These are phyloP conservation scores for Asarcornis scutulata DNA, from an alignment of 2,113 vertebrate species.

Conservation along the genomic window DNA sequence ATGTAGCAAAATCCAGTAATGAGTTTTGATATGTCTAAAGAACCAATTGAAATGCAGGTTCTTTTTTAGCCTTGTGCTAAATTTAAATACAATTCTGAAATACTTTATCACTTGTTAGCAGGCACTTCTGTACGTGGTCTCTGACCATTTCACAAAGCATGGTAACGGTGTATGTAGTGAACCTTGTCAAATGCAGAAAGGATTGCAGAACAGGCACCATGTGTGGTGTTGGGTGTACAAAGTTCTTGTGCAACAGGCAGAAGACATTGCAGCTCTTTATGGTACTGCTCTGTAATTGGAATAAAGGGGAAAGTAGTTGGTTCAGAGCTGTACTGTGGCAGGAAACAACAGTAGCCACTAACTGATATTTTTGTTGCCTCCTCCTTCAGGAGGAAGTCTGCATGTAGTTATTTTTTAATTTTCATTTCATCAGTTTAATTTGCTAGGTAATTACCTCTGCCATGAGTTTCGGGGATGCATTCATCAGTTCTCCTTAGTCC, in stretches of 20 bases:
- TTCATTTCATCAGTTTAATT: not conserved
- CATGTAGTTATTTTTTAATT: not conserved
- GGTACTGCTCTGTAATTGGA: not conserved
- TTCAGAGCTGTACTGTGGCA: not conserved
- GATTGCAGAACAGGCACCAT: not conserved
- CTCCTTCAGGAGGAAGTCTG: not conserved
- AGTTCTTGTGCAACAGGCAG: not conserved
- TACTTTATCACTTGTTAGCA: not conserved
- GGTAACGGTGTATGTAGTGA: not conserved
- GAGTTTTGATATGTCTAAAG: not conserved
- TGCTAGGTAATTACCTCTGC: not conserved
- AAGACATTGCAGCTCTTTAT: not conserved
- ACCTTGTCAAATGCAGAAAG: not conserved
- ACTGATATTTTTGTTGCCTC: not conserved
- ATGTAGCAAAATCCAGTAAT: not conserved
- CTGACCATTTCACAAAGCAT: not conserved
- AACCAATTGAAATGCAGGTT: not conserved
- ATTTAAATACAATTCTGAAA: not conserved
- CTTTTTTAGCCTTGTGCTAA: not conserved
- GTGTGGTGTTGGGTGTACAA: no score
- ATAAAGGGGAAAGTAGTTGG: not conserved
- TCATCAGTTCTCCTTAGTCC: not conserved
- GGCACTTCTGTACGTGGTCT: not conserved
- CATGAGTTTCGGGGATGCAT: rapidly evolving
- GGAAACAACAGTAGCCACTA: not conserved